These are phyloP conservation scores for Harmothoe impar DNA, from an alignment of 2,888 invertebrate genomes.

Conservation along the genomic window DNA sequence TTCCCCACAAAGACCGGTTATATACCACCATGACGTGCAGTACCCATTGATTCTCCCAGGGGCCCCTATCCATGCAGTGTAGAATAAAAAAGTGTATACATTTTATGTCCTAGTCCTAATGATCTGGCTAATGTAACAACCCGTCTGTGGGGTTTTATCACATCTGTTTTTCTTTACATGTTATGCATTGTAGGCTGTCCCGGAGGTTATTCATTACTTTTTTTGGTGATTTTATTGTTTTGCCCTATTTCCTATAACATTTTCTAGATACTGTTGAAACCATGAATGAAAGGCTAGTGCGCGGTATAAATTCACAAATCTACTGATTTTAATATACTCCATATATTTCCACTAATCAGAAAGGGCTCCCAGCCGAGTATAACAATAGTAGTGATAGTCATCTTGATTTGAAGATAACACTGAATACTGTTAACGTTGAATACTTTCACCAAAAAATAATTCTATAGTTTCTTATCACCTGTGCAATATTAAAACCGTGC, in stretches of 20 bases:
- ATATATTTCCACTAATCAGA: neutral
- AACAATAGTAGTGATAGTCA: constrained; percentile 10
- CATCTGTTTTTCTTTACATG: neutral
- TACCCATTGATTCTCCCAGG: neutral
- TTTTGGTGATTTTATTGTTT: neutral
- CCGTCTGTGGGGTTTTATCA: neutral
- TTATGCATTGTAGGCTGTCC: neutral
- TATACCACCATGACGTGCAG: neutral
- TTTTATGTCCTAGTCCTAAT: constrained; percentile 5
- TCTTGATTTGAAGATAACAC: neutral
- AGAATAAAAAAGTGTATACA: neutral
- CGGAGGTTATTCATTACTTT: neutral
- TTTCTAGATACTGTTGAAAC: neutral
- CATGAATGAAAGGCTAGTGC: neutral
- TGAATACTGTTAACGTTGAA: no score
- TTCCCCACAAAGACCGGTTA: neutral
- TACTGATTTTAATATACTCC: constrained; percentile 12
- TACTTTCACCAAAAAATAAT: neutral
- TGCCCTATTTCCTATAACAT: neutral
- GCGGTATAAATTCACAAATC: neutral
- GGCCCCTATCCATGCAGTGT: neutral
- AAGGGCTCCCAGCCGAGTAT: neutral
- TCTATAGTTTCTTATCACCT: neutral
- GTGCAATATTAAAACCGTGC: neutral
- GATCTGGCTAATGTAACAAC: neutral